Evolutionary conservation across 2,797 vertebrate species (phyloP).

Genomic region (Coccyzus lansbergi): DNA sequence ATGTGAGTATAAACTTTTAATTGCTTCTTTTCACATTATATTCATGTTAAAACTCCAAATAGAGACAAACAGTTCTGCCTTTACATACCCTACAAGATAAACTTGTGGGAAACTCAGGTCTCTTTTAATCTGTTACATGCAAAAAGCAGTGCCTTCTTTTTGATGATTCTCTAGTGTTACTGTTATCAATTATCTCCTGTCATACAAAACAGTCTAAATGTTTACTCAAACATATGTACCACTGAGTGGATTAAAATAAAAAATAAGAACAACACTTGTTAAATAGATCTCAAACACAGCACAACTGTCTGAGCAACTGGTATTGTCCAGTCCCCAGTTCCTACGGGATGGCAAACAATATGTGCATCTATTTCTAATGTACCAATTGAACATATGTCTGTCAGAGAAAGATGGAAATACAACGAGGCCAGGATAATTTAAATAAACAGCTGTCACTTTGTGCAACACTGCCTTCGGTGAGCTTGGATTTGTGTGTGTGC

Average conservation of each 20-base stretch:
- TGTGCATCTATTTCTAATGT: slow-evolving; percentile 65
- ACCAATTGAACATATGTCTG: slow-evolving; percentile 71
- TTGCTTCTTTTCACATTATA: not conserved
- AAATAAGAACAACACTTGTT: not conserved
- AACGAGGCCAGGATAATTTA: slow-evolving; percentile 68
- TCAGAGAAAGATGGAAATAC: slow-evolving; percentile 66
- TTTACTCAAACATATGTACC: slow-evolving; percentile 36
- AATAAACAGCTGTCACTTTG: slow-evolving; percentile 78
- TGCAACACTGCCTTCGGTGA: slow-evolving; percentile 71
- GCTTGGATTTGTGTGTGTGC: slow-evolving; percentile 61
- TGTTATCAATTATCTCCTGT: not conserved
- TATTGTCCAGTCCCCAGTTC: slow-evolving; percentile 51
- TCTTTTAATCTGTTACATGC: not conserved
- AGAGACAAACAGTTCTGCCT: not conserved
- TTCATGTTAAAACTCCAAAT: not conserved
- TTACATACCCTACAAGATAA: not conserved
- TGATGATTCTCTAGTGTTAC: not conserved
- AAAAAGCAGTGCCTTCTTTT: not conserved
- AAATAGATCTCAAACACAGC: slow-evolving; percentile 19
- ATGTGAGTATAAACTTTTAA: not conserved
- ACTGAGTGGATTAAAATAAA: slow-evolving; percentile 5
- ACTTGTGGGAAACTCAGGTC: not conserved
- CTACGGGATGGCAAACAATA: slow-evolving; percentile 69
- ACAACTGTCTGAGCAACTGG: slow-evolving; percentile 61
- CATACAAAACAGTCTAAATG: slow-evolving; percentile 10